phyloP scores from a whole-genome alignment of 2,888 invertebrate genomes.

The Pachliopta kotzebuea region DNA sequence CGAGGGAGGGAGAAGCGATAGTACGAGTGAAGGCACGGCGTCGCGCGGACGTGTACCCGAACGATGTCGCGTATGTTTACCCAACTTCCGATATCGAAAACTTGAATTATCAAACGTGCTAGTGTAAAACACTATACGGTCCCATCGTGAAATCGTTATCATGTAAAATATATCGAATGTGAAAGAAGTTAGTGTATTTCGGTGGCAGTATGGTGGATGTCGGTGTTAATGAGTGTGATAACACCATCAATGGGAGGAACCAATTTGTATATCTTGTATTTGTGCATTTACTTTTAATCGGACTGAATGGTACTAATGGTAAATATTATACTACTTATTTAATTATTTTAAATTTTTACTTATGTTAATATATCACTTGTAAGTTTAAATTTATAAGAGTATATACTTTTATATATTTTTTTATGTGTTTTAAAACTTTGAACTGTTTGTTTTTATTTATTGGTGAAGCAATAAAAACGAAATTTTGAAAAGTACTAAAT shows the following conservation, averaged over 20 bases:
- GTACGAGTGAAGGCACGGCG: slow-evolving; percentile 64
- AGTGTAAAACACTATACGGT: slow-evolving; percentile 41
- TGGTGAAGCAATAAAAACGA: slow-evolving; percentile 3
- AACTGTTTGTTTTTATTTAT: slow-evolving; percentile 1
- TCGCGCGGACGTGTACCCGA: slow-evolving; percentile 46
- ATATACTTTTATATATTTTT: neutral
- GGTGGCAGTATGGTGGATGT: slow-evolving; percentile 78
- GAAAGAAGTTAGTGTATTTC: slow-evolving; percentile 65
- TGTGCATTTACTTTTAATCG: slow-evolving; percentile 76
- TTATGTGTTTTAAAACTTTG: neutral
- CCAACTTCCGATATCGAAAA: slow-evolving; percentile 55
- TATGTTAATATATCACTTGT: neutral
- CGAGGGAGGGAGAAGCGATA: slow-evolving; percentile 71
- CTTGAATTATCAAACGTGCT: slow-evolving; percentile 39
- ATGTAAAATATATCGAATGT: slow-evolving; percentile 66
- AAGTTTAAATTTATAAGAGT: neutral
- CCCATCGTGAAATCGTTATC: slow-evolving; percentile 52
- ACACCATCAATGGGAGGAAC: slow-evolving; percentile 75
- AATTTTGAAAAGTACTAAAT: slow-evolving; percentile 18
- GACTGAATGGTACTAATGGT: slow-evolving; percentile 78
- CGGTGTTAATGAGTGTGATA: slow-evolving; percentile 77
- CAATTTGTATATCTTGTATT: slow-evolving; percentile 76
- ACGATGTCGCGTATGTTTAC: slow-evolving; percentile 52
- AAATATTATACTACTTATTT: slow-evolving; percentile 43
- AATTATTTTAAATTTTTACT: slow-evolving; percentile 8